Conservation (phyloP, 2,888 invertebrate species). For the Koerneria pararmatus region DNA sequence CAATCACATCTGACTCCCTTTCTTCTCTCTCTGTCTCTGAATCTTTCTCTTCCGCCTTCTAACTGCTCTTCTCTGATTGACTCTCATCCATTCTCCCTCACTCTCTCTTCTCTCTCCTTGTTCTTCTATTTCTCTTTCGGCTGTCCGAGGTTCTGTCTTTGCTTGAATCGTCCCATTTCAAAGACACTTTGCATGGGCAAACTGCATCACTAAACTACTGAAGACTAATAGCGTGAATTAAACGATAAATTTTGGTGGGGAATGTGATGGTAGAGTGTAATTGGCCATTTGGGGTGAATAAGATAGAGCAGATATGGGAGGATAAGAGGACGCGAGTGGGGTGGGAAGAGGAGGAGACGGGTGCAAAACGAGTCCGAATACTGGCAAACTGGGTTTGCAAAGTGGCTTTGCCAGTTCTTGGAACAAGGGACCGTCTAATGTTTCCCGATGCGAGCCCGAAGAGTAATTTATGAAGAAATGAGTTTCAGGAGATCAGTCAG, state of each 20-base stretch:
- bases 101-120: constrained; percentile 3
- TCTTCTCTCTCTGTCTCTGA: neutral
- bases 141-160: too few species aligned
- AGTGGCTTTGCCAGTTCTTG: neutral
- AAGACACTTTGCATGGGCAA: too few species aligned
- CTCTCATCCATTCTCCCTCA: neutral
- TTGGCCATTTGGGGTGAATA: too few species aligned
- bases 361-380: too few species aligned
- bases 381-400: neutral
- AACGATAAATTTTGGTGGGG: constrained; percentile 22
- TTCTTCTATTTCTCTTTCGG: neutral
- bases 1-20: neutral
- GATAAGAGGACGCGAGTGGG: neutral
- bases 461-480: too few species aligned
- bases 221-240: too few species aligned
- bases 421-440: constrained; percentile 12
- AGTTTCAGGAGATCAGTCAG: too few species aligned
- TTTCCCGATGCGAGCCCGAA: too few species aligned
- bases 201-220: too few species aligned
- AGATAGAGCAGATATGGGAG: too few species aligned
- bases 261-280: too few species aligned
- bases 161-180: too few species aligned
- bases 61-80: neutral
- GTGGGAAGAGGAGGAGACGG: neutral
- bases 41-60: constrained; percentile 7